phyloP scores from a whole-genome alignment of 2,888 invertebrate genomes.

The Idaea aversata region DNA sequence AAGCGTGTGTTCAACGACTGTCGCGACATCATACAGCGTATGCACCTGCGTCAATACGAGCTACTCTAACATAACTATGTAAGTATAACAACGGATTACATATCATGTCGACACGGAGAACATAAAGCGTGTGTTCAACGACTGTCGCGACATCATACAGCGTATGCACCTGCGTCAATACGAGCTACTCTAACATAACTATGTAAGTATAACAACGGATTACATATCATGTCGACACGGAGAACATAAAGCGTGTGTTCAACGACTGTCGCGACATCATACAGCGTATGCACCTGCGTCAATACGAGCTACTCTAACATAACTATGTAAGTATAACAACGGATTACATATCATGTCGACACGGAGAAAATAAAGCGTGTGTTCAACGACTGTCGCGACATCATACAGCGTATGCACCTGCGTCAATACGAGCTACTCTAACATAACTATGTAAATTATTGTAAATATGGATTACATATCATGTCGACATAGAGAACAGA shows the following conservation, averaged over 20 bases:
- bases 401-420: constrained; percentile 99
- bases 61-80: constrained; percentile 88
- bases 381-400: constrained; percentile 99
- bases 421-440: constrained; percentile 99
- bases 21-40: constrained; percentile 99
- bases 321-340: constrained; percentile 18
- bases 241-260: constrained; percentile 99
- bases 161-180: constrained; percentile 99
- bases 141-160: constrained; percentile 99
- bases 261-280: constrained; percentile 99
- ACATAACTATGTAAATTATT: constrained; percentile 38
- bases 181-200: constrained; percentile 94
- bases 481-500: constrained; percentile 99
- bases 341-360: constrained; percentile 89
- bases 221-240: constrained; percentile 97
- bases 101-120: constrained; percentile 99
- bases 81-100: constrained; percentile 12
- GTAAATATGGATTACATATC: neutral
- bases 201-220: constrained; percentile 17
- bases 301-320: constrained; percentile 99
- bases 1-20: constrained; percentile 99
- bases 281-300: constrained; percentile 99
- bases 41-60: constrained; percentile 99
- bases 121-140: constrained; percentile 99
- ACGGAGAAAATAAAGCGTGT: constrained; percentile 99